Evolutionary conservation across 2,888 invertebrate species (phyloP), one percentile per base, ranked within the genome.

Genomic region (Epirrhoe alternata): DNA sequence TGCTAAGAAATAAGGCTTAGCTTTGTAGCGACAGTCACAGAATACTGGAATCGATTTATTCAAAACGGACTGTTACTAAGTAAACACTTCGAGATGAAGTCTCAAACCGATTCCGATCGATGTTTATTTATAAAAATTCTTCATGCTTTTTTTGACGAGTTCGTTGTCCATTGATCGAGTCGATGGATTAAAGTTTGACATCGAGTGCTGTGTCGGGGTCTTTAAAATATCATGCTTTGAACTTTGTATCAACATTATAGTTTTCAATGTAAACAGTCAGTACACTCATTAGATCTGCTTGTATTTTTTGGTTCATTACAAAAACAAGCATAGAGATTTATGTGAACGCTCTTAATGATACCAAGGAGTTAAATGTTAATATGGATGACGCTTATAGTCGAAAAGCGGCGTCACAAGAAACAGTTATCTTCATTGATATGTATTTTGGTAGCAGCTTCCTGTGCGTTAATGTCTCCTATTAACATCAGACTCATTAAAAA

Each of bases 61-160:
- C 82, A 86, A 89, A 85, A 84, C 87, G 85, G 86, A 85, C 86
- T 91, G 89, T 91, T 91, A 89, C 91, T 89, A 89, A 90, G 89
- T 89, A 92, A 92, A 92, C 84, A 92, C 88, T 89, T 76, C 62
- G 79, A 84, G 87, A 86, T 88, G 87, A 85, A 85, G 87, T 76
- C 82, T 84, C 85, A 86, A 88, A 90, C 89, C 87, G 86, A 87
- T 89, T 87, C 83, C 84, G 79, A 82, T 80, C 81, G 83, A 85
- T 92, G 86, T 92, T 92, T 90, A 88, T 90, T 91, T 90, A 82
- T 85, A 84, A 79, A 82, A 84, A 84, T 83, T 86, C 83, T 87
- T 86, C 86, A 86, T 86, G 88, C 80, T 87, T 88, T 88, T 42
- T 89, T 86, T 81, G 61, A 68, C 61, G 85, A 81, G 86, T 86